These are phyloP conservation scores for Drosophila phalerata DNA, from an alignment of 2,888 invertebrate species.

Conservation along the genomic window DNA sequence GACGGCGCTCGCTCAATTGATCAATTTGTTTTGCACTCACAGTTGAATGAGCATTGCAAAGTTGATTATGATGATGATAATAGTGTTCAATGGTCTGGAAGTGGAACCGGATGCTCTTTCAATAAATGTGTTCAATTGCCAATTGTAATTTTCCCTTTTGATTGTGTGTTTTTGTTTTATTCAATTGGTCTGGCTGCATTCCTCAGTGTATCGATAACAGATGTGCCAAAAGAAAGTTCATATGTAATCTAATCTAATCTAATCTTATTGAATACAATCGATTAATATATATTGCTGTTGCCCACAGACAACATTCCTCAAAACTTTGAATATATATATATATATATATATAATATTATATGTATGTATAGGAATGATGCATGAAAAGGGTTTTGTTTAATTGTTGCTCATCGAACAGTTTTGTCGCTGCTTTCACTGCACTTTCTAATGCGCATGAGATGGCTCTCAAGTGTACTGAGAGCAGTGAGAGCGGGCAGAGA, in stretches of 20 bases:
- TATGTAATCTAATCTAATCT: conserved; percentile 34
- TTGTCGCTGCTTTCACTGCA: conserved; percentile 70
- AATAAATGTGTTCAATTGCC: conserved; percentile 39
- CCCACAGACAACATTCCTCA: conserved; percentile 5
- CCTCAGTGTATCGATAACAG: conserved; percentile 25
- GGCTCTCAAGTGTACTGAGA: conserved; percentile 7
- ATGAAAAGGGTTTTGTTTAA: conserved; percentile 65
- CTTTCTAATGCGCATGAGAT: conserved; percentile 57
- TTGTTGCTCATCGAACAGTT: conserved; percentile 62
- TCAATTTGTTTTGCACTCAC: conserved; percentile 55
- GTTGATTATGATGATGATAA: conserved; percentile 27
- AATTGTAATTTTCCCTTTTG: conserved; percentile 19
- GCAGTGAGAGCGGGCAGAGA: neutral
- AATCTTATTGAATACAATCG: conserved; percentile 19
- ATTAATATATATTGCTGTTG: conserved; percentile 13
- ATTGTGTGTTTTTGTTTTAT: neutral
- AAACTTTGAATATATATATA: neutral
- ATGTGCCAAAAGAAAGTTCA: conserved; percentile 20
- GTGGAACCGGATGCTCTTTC: conserved; percentile 55
- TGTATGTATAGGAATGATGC: conserved; percentile 5
- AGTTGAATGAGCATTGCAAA: conserved; percentile 44
- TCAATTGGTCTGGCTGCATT: conserved; percentile 4
- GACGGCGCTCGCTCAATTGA: conserved; percentile 46
- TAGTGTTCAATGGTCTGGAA: conserved; percentile 58
- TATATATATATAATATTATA: no score